phyloP scores from a whole-genome alignment of 2,113 vertebrate species.

The Pomatostomus ruficeps region DNA sequence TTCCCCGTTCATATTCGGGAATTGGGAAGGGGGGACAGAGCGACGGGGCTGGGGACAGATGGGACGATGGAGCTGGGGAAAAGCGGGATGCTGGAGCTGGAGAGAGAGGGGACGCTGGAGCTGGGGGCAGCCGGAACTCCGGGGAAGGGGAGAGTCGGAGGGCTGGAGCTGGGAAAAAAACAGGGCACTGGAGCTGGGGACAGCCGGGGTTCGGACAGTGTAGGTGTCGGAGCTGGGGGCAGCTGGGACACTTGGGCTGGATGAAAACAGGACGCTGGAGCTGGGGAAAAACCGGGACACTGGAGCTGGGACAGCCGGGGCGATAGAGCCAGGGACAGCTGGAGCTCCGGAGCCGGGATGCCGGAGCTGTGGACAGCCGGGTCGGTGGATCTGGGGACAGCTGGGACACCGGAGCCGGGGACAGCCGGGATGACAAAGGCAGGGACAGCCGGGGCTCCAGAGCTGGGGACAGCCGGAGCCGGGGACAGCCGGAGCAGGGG shows the following conservation, averaged over 20 bases:
- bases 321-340: not conserved
- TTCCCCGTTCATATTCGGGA: constrained; percentile 55
- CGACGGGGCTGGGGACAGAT: not conserved
- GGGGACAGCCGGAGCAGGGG: not conserved
- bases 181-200: not conserved
- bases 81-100: not conserved
- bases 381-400: not conserved
- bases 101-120: not conserved
- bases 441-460: not conserved
- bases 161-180: not conserved
- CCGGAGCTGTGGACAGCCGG: not conserved
- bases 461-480: not conserved
- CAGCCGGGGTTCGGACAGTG: not conserved
- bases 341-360: not conserved
- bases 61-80: not conserved
- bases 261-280: not conserved
- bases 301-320: not conserved
- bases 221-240: not conserved
- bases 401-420: not conserved
- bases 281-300: not conserved
- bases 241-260: not conserved
- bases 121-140: not conserved
- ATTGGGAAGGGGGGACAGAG: not conserved
- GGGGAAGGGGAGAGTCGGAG: not conserved
- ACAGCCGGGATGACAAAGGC: not conserved